Base-by-base conservation (phyloP, 1,140 invertebrate genomes). In the Rhagoletis zephyria region DNA sequence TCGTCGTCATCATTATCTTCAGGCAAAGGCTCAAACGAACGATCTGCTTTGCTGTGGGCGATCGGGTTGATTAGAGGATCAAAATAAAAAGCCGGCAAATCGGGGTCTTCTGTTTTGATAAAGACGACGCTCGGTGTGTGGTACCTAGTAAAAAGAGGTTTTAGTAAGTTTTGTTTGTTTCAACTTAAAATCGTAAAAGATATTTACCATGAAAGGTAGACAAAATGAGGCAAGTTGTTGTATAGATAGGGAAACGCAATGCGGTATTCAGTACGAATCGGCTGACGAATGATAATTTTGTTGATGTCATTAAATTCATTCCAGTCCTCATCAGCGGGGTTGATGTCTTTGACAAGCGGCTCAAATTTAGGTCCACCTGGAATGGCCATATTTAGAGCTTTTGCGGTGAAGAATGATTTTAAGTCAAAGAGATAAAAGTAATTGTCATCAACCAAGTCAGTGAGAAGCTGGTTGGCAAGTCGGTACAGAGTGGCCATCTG, bases 251-350 rank as follows among this genome's bases (percentile, higher is more conserved):
- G 99, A 94, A 99, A 99, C 3, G 99, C 99, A 92, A 99, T 99
- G 88, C 99, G 95, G 93, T 99, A 99, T 94, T 99, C 99, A 6
- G 99, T 99, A 88, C 99, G 95, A 89, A 99, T 98, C 51, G 98
- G 98, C 92, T 99, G 98, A 56, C 99, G 94, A 90, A 99, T 99
- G 87, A 99, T 99, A 89, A 99, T 99, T 93, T 99, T 99, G 92
- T 99, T 99, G 86, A 99, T 99, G 92, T 99, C 99, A 94, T 99
- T 99, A 91, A 99, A 99, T 94, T 99, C 99, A 94, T 99, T 99
- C 99, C 99, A 99, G 94, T 99, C 99, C 95, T 99, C 99, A 94
- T 99, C 99, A 10, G 96, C 97, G 88, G 97, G 96, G 92, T 98
- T 98, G 89, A 97, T 97, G 94, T 99, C 99, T 92, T 99, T 99